Evolutionary conservation across 2,797 vertebrate species (phyloP).

Genomic region (Sebastes umbrosus): DNA sequence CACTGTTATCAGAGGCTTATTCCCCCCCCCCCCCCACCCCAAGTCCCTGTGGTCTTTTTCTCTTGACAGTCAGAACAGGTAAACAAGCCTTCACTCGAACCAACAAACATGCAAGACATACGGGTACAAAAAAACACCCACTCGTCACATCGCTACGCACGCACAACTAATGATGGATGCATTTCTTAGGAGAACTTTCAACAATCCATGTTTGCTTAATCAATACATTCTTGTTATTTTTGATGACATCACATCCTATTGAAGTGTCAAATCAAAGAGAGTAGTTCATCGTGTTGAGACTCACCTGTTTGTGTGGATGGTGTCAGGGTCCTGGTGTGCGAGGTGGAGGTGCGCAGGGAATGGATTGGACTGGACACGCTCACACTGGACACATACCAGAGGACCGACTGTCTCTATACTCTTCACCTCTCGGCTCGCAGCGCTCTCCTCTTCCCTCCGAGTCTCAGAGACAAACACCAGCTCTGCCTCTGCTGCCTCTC

Average conservation of each 20-base stretch:
- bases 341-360: conserved; percentile 40
- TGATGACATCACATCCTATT: neutral
- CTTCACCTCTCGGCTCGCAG: conserved; percentile 40
- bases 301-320: conserved; percentile 72
- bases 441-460: conserved; percentile 46
- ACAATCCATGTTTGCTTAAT: neutral
- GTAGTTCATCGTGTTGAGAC: conserved; percentile 28
- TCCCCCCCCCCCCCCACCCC: neutral
- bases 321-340: conserved; percentile 42
- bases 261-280: neutral
- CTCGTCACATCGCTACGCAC: neutral
- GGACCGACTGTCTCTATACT: conserved; percentile 27
- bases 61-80: conserved; percentile 56
- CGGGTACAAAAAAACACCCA: conserved; percentile 3
- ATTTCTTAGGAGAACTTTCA: conserved; percentile 37
- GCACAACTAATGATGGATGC: conserved; percentile 26
- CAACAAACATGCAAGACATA: conserved; percentile 9
- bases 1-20: conserved; percentile 18
- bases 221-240: neutral
- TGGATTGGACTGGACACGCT: conserved; percentile 46
- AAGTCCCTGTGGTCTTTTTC: conserved; percentile 58
- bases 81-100: conserved; percentile 51
- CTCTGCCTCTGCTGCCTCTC: conserved; percentile 65
- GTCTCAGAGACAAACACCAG: conserved; percentile 69
- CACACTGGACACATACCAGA: conserved; percentile 64